Conservation (phyloP, 2,113 vertebrate genomes). For the Nanorana parkeri region DNA sequence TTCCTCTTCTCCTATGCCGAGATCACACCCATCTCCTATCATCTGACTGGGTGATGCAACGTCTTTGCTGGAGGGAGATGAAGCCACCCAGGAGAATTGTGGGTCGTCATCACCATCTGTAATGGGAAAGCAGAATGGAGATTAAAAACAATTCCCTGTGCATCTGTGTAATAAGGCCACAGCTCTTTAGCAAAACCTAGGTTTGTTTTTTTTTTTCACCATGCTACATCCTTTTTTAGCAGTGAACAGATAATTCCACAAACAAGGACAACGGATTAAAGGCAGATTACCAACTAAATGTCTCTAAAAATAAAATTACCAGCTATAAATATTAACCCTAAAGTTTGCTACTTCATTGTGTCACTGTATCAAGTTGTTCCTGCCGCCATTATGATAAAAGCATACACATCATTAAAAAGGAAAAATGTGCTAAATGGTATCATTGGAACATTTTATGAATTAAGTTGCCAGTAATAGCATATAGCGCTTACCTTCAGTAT, state of each 20-base stretch:
- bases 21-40: slow-evolving; percentile 96
- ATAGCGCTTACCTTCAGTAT: slow-evolving; percentile 14
- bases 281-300: neutral
- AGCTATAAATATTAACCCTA: slow-evolving; percentile 2
- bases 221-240: neutral
- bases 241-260: slow-evolving; percentile 49
- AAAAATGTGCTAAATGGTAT: neutral
- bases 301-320: too few relatives aligned
- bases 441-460: neutral
- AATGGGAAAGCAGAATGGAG: slow-evolving; percentile 86
- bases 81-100: slow-evolving; percentile 98
- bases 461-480: neutral
- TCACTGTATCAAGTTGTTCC: neutral
- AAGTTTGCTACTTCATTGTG: neutral
- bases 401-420: neutral
- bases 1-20: slow-evolving; percentile 95
- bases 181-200: slow-evolving; percentile 68
- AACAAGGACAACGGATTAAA: slow-evolving; percentile 56
- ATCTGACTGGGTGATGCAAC: slow-evolving; percentile 97
- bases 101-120: slow-evolving; percentile 98
- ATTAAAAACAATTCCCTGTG: slow-evolving; percentile 84
- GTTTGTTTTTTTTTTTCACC: slow-evolving; percentile 63
- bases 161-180: slow-evolving; percentile 91
- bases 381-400: neutral
- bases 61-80: slow-evolving; percentile 99